Base-by-base conservation (phyloP, 1,140 invertebrate genomes). In the Drepana arcuata region DNA sequence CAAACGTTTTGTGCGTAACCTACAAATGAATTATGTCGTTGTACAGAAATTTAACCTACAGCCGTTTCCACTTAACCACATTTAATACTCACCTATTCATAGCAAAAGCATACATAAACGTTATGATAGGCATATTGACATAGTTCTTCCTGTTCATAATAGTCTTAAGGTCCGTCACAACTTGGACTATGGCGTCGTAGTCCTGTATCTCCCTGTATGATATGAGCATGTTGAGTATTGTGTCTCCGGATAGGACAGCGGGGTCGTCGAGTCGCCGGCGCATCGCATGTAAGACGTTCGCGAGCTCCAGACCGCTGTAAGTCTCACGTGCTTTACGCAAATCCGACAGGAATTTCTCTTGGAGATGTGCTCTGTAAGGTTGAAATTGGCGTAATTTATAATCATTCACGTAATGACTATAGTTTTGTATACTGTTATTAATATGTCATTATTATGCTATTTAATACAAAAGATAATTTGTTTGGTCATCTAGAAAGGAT, bases 101-200 rank as follows among this genome's bases (percentile, higher is more conserved):
- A 15, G 98, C 98, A 85, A 99, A 99, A 2, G 96, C 96, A 81
- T 98, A 99, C 30, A 96, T 86, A 82, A 95, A 96, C 68, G 92
- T 88, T 65, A 99, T 96, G 41, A 94, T 92, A 7, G 93, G 91
- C 27, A 95, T 95, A 55, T 94, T 92, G 10, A 95, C 89, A 67
- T 96, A 94, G 72, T 94, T 93, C 57, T 93, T 93, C 34, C 93
- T 91, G 67, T 94, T 95, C 35, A 95, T 95, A 49, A 99, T 89
- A n/a, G 93, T 93, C 66, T 92, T 91, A 15, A 99, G 84, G 83
- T 99, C 97, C 64, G 98, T 95, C 0, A 99, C 95, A 24, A 99
- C 85, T 59, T 95, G 92, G 10, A 99, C 97, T 93, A 99, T 99
- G 2, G 96, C 93, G 83, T 99, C 95, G 67, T 99, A 99, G 71